Conservation (phyloP, 2,113 vertebrate genomes). For the Pardalotus punctatus region DNA sequence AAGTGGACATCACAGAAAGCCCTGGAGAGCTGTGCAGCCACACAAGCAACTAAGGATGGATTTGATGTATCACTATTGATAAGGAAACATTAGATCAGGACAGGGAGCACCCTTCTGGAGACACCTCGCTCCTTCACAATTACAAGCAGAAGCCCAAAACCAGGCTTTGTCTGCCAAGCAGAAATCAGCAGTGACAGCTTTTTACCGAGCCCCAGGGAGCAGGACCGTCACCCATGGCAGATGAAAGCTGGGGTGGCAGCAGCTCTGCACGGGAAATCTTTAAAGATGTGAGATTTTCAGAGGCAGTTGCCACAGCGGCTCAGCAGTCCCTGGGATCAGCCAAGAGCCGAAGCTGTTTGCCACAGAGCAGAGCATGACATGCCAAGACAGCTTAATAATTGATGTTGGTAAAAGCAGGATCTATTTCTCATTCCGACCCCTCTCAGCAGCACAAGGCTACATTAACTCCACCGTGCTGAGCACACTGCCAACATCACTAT, state of each 20-base stretch:
- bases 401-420: constrained; percentile 20
- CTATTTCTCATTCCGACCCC: neutral
- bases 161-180: neutral
- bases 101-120: neutral
- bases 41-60: neutral
- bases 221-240: neutral
- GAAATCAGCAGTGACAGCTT: neutral
- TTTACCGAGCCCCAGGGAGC: neutral
- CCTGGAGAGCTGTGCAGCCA: neutral
- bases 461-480: neutral
- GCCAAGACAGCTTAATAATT: constrained; percentile 30
- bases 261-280: neutral
- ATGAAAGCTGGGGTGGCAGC: neutral
- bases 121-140: neutral
- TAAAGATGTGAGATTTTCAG: neutral
- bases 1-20: neutral
- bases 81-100: neutral
- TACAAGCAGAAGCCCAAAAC: neutral
- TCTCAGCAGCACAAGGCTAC: neutral
- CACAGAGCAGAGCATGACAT: neutral
- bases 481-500: neutral
- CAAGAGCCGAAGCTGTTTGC: neutral
- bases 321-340: neutral
- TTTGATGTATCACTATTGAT: neutral
- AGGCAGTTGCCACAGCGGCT: neutral